phyloP scores from a whole-genome alignment of 2,113 vertebrate species.

The Colistium nudipinnis region DNA sequence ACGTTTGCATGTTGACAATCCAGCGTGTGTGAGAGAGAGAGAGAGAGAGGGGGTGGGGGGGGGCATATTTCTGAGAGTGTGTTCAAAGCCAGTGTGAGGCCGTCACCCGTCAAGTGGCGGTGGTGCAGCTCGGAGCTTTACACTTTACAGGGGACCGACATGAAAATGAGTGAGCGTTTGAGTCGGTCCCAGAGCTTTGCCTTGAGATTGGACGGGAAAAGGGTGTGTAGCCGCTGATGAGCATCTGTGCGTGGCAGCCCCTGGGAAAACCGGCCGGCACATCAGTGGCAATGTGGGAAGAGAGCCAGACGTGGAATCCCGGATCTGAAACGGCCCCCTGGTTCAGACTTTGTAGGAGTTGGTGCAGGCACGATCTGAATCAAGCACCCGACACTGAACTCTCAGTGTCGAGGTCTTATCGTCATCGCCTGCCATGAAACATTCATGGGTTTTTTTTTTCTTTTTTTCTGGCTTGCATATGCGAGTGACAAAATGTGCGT shows the following conservation, averaged over 20 bases:
- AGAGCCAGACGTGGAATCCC: constrained; percentile 38
- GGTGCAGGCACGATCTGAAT: constrained; percentile 39
- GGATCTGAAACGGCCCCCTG: constrained; percentile 40
- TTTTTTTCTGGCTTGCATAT: background rate
- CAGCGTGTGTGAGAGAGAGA: background rate
- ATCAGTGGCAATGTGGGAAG: constrained; percentile 51
- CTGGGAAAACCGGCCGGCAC: constrained; percentile 40
- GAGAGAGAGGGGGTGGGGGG: no score
- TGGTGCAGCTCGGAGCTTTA: constrained; percentile 26
- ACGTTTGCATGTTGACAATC: constrained; percentile 34
- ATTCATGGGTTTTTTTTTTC: constrained; percentile 39
- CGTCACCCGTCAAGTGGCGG: constrained; percentile 20
- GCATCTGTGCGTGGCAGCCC: constrained; percentile 37
- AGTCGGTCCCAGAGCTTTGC: constrained; percentile 43
- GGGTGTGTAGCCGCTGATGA: constrained; percentile 33
- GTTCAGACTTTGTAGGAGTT: constrained; percentile 41
- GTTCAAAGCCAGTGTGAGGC: constrained; percentile 33
- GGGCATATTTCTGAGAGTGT: no score
- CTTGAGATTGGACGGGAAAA: constrained; percentile 37
- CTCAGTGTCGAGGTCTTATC: constrained; percentile 39
- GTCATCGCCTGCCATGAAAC: constrained; percentile 44
- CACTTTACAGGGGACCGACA: constrained; percentile 37
- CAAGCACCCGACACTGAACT: constrained; percentile 33
- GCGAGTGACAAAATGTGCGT: background rate
- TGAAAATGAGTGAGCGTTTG: constrained; percentile 41